A percentile compares a stretch with the other conserved stretches of the same genome.
phyloP scores from a whole-genome alignment of 2,797 vertebrate species.

The Chelmon rostratus region DNA sequence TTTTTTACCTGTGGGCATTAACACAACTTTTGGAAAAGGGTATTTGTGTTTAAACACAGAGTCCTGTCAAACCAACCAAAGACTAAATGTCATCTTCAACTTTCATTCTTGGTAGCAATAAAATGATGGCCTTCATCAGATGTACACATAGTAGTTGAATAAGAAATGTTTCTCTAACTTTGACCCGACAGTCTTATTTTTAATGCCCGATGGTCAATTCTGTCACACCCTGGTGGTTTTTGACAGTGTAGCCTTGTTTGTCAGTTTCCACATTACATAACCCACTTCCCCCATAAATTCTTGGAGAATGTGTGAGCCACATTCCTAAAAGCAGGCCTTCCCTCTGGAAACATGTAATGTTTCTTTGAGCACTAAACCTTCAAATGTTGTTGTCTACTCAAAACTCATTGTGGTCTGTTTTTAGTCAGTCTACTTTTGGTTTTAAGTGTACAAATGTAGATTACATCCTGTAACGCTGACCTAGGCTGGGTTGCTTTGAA shows the following conservation, averaged over 20 bases:
- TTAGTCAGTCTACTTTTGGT: conserved; percentile 6
- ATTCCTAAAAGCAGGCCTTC: conserved; percentile 25
- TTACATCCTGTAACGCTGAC: background rate
- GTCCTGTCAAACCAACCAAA: background rate
- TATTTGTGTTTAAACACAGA: conserved; percentile 12
- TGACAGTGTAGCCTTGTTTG: conserved; percentile 53
- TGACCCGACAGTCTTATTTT: background rate
- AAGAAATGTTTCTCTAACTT: conserved; percentile 6
- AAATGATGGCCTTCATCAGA: background rate
- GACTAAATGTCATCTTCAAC: background rate
- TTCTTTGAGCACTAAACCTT: background rate
- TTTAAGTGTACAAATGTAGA: background rate
- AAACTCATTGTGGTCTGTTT: background rate
- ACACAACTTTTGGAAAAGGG: background rate
- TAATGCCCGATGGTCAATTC: conserved; percentile 7
- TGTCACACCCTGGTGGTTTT: conserved; percentile 28
- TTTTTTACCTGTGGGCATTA: background rate
- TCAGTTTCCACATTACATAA: conserved; percentile 57
- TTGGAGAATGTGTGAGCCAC: conserved; percentile 3
- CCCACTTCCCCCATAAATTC: conserved; percentile 47
- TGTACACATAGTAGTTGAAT: background rate
- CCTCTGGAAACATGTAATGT: background rate
- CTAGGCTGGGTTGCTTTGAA: background rate
- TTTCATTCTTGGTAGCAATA: background rate
- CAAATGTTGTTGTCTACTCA: background rate